Conservation (phyloP, 2,113 vertebrate genomes). For the Phrynocephalus versicolor region DNA sequence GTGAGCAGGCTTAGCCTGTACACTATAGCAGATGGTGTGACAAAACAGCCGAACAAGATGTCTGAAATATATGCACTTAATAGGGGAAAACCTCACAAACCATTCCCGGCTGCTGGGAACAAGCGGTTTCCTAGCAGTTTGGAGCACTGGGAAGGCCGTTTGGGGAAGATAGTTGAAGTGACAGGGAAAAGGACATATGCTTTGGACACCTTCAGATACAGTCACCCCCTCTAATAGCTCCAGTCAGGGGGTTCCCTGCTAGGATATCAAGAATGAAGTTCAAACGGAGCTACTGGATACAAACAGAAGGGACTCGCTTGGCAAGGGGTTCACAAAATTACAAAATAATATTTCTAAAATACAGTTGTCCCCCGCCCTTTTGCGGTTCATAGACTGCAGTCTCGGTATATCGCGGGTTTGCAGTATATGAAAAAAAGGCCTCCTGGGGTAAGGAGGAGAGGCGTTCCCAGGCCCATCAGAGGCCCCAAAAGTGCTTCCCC, state of each 20-base stretch:
- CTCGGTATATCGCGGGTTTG: too few species aligned
- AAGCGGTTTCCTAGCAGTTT: background rate
- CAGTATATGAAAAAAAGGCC: too few species aligned
- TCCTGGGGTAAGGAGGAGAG: too few species aligned
- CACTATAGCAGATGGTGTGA: background rate
- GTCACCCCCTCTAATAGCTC: background rate
- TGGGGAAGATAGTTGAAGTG: background rate
- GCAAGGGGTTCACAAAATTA: background rate
- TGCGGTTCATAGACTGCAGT: too few species aligned
- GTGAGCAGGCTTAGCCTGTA: background rate
- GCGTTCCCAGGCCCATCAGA: too few species aligned
- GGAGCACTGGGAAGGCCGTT: background rate
- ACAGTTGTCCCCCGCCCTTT: too few species aligned
- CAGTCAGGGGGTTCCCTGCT: too few species aligned
- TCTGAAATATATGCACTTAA: background rate
- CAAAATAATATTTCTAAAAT: background rate
- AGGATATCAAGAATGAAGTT: background rate
- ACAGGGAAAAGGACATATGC: too few species aligned
- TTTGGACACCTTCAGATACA: background rate
- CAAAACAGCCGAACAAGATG: background rate
- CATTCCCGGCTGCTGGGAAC: background rate
- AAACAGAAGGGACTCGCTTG: background rate
- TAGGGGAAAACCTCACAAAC: background rate
- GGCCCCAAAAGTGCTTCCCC: too few species aligned
- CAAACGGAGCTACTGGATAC: background rate